Base-by-base conservation (phyloP, 2,113 vertebrate genomes). In the Neofelis nebulosa region DNA sequence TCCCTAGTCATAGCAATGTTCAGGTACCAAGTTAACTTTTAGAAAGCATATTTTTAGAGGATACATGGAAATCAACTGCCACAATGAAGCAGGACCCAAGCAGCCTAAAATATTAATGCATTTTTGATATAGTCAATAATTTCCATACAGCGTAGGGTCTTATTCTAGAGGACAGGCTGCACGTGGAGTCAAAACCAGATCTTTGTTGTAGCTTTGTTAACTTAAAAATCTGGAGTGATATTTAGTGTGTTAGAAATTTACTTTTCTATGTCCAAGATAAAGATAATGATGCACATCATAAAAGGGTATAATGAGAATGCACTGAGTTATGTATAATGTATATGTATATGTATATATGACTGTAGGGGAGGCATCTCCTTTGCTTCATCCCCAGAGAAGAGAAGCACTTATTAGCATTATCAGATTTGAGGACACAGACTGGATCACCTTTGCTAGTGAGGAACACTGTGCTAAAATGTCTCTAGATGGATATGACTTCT, bases 11-110 rank as follows among this genome's bases (percentile, higher is more conserved):
- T 41, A 92, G 84, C 36, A 93, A 79, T 86, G 57, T 96, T 97
- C 69, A 89, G 74, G 69, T 52, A 90, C 38, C 65, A 68, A 96
- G 71, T 95, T 97, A 95, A 93, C 88, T 94, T 97, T 94, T 48
- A 55, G 41, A 83, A 94, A 81, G n/a, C 21, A 48, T 65, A 84
- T 7, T 96, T 97, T 73, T 95, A 92, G 74, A 66, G 14, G 29
- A 41, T 31, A 41, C 25, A 19, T 83, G 33, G n/a, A 89, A 95
- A 84, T 83, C 15, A 27, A 27, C 65, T 73, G 1, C 79, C 27
- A 38, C 25, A 71, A 63, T 38, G 4, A 12, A 55, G 36, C 29
- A 76, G 41, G 10, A 83, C 29, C 45, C 65, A 80, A 45, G 31
- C 38, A 55, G 13, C 38, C 14, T 36, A 31, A 88, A 83, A 33